These are phyloP conservation scores for Betta splendens DNA, from an alignment of 2,797 vertebrate genomes.

Conservation along the genomic window DNA sequence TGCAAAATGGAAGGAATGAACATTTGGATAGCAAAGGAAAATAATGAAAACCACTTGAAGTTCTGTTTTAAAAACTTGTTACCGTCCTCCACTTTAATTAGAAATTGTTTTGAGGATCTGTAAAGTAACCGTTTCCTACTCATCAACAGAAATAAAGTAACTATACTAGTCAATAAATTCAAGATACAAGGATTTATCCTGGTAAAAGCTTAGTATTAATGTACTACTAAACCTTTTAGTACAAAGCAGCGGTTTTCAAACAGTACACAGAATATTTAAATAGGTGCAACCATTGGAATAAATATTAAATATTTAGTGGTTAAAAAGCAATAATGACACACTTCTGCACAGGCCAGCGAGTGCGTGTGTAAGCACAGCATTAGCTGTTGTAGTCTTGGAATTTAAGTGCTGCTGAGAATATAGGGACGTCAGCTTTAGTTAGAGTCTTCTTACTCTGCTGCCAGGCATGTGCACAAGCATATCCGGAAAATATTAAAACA, in stretches of 20 bases:
- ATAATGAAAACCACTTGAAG: slow-evolving; percentile 1
- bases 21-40: slow-evolving; percentile 24
- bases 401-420: slow-evolving; percentile 29
- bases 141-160: slow-evolving; percentile 50
- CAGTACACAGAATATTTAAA: slow-evolving; percentile 64
- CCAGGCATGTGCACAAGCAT: slow-evolving; percentile 39
- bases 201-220: slow-evolving; percentile 51
- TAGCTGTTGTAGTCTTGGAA: slow-evolving; percentile 19
- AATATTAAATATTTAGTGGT: slow-evolving; percentile 79
- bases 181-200: slow-evolving; percentile 39
- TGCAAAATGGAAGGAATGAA: slow-evolving; percentile 41
- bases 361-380: background rate
- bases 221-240: slow-evolving; percentile 48
- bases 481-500: slow-evolving; percentile 61
- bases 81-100: slow-evolving; percentile 20
- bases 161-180: slow-evolving; percentile 52
- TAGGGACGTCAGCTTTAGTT: slow-evolving; percentile 27
- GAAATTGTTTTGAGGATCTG: slow-evolving; percentile 37
- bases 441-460: background rate
- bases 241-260: slow-evolving; percentile 60
- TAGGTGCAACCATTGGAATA: slow-evolving; percentile 71
- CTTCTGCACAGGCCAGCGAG: slow-evolving; percentile 41
- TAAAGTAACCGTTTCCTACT: slow-evolving; percentile 37
- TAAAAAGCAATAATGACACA: slow-evolving; percentile 53
- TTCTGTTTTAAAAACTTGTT: slow-evolving; percentile 5